Conservation (phyloP, 2,113 vertebrate species). For the Phrynocephalus versicolor region DNA sequence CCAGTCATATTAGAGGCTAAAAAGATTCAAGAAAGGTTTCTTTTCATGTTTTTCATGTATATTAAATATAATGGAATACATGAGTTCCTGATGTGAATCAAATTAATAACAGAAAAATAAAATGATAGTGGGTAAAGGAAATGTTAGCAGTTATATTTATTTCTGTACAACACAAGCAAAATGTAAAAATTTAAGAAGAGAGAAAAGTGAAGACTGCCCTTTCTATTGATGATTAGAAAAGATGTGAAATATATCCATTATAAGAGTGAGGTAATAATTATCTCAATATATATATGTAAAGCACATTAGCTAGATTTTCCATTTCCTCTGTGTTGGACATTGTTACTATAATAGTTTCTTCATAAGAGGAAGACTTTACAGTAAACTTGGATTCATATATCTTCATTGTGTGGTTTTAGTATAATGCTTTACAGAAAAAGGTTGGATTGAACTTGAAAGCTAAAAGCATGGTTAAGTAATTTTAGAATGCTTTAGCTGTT, state of each 20-base stretch:
- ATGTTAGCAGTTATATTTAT: not conserved
- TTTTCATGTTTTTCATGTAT: not conserved
- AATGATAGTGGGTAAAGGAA: not conserved
- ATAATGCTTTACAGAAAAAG: not conserved
- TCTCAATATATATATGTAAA: not conserved
- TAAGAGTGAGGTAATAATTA: not conserved
- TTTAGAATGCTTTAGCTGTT: conserved; percentile 35
- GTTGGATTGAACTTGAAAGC: conserved; percentile 13
- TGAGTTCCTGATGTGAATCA: not conserved
- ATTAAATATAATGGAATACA: too few species aligned
- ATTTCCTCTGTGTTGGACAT: not conserved
- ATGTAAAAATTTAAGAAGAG: not conserved
- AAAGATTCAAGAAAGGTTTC: not conserved
- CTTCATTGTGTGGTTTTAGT: conserved; percentile 6
- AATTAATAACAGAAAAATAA: not conserved
- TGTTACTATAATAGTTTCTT: conserved; percentile 8
- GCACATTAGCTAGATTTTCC: conserved; percentile 20
- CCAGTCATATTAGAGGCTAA: not conserved
- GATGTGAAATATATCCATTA: not conserved
- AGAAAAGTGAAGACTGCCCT: not conserved
- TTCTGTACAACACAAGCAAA: conserved; percentile 8
- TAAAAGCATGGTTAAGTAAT: conserved; percentile 14
- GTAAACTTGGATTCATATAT: not conserved
- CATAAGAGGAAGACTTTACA: not conserved
- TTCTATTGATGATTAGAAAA: not conserved